Evolutionary conservation across 2,113 vertebrate genomes (phyloP), one percentile per base, ranked within the genome.

Genomic region (Phalacrocorax aristotelis): DNA sequence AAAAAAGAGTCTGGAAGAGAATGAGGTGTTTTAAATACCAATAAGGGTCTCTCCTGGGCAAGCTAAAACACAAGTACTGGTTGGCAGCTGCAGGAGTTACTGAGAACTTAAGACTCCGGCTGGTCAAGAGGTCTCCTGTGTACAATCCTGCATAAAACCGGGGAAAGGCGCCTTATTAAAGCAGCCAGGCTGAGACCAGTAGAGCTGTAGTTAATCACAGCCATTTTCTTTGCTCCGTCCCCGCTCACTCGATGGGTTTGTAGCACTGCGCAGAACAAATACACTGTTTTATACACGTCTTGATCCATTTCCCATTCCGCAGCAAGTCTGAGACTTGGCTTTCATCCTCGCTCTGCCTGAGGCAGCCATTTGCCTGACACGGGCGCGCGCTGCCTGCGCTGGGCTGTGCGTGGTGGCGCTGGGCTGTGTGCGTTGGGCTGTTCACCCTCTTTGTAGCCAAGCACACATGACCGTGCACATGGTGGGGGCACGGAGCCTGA

Each of bases 51-150:
- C 76, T 90, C 71, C 51, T 69, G 92, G 86, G 90, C 60, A 52
- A 89, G 68, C 68, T 81, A 81, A 94, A 97, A 51, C 52, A 70
- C 32, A 93, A 78, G 68, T 52, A 32, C n/a, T n/a, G 32, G 54
- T 51, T 32, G 12, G 80, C 86, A 97, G 88, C 81, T 93, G 96
- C 86, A 75, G 64, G 68, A 94, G 60, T 66, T 93, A 79, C 54
- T 44, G 68, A 87, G 44, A 93, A 75, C 88, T 74, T 83, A 51
- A 86, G 46, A 60, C 65, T 95, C 54, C 3, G 46, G 65, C 79
- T 92, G 71, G 75, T 81, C 85, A 95, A 81, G 92, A 88, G 88
- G 92, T 71, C 93, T 93, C 58, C 87, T 90, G 71, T 87, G 87
- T 72, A n/a, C 51, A 72, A 76, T 74, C 71, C 61, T 49, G 64